Conservation (phyloP, 2,797 vertebrate species). For the Oreochromis grahami region DNA sequence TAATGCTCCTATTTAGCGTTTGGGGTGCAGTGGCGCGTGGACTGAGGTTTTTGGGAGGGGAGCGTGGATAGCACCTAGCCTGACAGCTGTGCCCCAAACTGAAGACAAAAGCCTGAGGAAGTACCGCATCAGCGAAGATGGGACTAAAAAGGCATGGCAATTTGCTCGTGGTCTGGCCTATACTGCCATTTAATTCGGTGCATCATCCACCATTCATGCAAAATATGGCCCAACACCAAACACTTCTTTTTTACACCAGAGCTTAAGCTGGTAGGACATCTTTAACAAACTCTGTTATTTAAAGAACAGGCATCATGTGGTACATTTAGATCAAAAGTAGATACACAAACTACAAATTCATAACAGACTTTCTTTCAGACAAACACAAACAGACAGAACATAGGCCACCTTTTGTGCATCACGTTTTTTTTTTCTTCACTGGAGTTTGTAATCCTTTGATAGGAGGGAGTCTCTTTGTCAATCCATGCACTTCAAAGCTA, state of each 20-base stretch:
- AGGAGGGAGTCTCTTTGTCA: slow-evolving; percentile 63
- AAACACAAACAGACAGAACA: slow-evolving; percentile 32
- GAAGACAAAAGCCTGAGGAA: slow-evolving; percentile 81
- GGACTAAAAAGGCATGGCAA: slow-evolving; percentile 71
- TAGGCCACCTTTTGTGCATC: slow-evolving; percentile 43
- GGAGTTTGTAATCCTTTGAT: slow-evolving; percentile 67
- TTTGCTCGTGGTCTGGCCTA: slow-evolving; percentile 59
- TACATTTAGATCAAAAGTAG: slow-evolving; percentile 42
- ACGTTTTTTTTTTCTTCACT: slow-evolving; percentile 52
- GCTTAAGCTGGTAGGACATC: not conserved
- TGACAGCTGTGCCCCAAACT: slow-evolving; percentile 81
- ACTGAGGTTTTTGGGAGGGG: slow-evolving; percentile 73
- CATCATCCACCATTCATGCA: slow-evolving; percentile 31
- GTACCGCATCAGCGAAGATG: slow-evolving; percentile 77
- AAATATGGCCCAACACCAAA: slow-evolving; percentile 7
- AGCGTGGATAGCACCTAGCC: slow-evolving; percentile 76
- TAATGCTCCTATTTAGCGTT: slow-evolving; percentile 84
- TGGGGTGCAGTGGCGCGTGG: slow-evolving; percentile 76
- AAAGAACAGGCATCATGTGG: not conserved
- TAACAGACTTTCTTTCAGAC: slow-evolving; percentile 34
- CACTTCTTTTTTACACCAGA: not conserved
- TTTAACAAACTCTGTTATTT: not conserved
- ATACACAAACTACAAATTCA: slow-evolving; percentile 35
- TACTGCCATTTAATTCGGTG: slow-evolving; percentile 39
- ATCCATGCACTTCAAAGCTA: slow-evolving; percentile 64